These are phyloP conservation scores for Rhagonycha fulva DNA, from an alignment of 2,888 invertebrate species.

Conservation along the genomic window DNA sequence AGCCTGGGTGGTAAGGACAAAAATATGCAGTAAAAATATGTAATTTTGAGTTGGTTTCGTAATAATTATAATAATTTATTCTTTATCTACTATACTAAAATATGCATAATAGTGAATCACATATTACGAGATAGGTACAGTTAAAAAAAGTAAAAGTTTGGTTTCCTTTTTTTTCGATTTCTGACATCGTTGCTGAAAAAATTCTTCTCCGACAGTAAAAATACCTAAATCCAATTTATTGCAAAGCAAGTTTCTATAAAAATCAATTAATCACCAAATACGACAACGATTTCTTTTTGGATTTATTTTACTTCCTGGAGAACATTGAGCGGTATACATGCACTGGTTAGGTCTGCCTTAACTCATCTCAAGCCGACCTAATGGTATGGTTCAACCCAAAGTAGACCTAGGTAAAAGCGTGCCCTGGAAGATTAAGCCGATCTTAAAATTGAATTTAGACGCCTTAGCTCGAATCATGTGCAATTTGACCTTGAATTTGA, in stretches of 20 bases:
- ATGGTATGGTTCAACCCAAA: too few relatives aligned
- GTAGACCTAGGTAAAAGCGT: too few relatives aligned
- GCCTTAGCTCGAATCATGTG: too few relatives aligned
- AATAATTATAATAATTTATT: too few relatives aligned
- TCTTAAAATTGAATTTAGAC: too few relatives aligned
- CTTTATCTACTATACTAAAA: background rate
- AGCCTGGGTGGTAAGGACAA: background rate
- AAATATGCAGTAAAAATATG: too few relatives aligned
- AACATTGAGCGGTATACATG: too few relatives aligned
- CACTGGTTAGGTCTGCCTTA: too few relatives aligned
- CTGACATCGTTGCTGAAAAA: background rate
- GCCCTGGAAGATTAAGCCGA: too few relatives aligned
- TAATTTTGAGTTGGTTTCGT: background rate
- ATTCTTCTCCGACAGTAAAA: background rate
- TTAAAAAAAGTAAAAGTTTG: background rate
- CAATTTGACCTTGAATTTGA: too few relatives aligned
- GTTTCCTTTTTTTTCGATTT: background rate
- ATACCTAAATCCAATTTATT: background rate
- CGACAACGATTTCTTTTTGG: conserved; percentile 57
- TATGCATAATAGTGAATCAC: background rate
- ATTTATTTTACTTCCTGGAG: conserved; percentile 60
- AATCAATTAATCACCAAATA: conserved; percentile 56
- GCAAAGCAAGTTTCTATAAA: background rate
- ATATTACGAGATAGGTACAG: background rate
- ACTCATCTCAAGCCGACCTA: too few relatives aligned